phyloP scores from a whole-genome alignment of 2,888 invertebrate species.

The Clunio marinus region DNA sequence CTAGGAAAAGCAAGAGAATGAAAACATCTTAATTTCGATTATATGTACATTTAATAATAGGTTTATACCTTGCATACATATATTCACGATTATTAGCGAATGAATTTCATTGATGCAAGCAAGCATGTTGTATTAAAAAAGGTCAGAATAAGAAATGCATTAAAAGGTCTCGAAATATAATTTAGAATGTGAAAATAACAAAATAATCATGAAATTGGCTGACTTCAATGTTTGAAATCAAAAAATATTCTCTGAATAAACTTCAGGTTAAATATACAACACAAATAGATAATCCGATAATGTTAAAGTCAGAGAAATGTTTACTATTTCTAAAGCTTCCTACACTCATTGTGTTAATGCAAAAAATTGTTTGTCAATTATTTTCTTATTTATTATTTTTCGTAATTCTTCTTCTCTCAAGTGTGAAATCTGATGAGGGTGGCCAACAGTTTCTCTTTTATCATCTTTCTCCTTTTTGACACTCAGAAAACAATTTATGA shows the following conservation, averaged over 20 bases:
- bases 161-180: no score
- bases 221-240: no score
- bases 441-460: conserved; percentile 5
- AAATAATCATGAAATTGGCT: no score
- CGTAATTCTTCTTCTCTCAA: neutral
- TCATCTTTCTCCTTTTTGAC: neutral
- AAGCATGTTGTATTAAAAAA: neutral
- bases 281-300: conserved; percentile 9
- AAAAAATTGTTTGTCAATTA: neutral
- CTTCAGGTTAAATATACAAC: no score
- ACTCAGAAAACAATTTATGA: conserved; percentile 29
- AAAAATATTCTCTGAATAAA: no score
- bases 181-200: no score
- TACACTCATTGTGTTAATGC: neutral
- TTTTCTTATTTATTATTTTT: neutral
- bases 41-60: neutral
- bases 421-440: conserved; percentile 16
- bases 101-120: neutral
- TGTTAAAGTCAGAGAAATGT: neutral
- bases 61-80: conserved; percentile 6
- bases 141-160: no score
- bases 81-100: conserved; percentile 11
- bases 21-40: conserved; percentile 17
- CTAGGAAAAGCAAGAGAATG: conserved; percentile 5
- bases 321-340: neutral